Evolutionary conservation across 1,140 invertebrate genomes (phyloP).

Genomic region (Apis mellifera): DNA sequence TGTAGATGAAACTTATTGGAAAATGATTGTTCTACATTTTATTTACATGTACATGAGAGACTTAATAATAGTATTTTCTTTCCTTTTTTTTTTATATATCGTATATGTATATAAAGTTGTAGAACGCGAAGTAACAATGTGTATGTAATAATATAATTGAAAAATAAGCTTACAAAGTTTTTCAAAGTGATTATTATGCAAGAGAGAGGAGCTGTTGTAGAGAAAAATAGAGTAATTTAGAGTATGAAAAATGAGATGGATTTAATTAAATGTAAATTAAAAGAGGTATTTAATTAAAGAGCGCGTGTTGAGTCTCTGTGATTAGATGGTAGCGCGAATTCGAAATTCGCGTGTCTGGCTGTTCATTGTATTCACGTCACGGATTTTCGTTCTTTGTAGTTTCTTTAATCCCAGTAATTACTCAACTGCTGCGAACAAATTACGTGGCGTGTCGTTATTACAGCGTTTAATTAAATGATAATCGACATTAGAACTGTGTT

Average conservation of each 20-base stretch:
- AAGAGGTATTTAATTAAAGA: conserved; percentile 35
- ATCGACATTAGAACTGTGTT: background rate
- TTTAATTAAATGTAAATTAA: conserved; percentile 32
- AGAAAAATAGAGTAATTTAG: background rate
- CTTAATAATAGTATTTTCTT: background rate
- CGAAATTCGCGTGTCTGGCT: background rate
- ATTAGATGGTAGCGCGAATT: background rate
- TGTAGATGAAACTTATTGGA: background rate
- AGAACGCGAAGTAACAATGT: too few species aligned
- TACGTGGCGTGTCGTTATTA: background rate
- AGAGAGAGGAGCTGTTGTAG: background rate
- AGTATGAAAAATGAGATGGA: background rate
- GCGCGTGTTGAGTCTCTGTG: background rate
- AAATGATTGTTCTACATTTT: background rate
- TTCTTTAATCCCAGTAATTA: background rate
- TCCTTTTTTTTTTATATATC: too few species aligned
- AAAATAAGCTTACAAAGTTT: too few species aligned
- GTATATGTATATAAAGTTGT: too few species aligned
- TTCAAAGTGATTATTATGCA: too few species aligned
- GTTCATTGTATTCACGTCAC: background rate
- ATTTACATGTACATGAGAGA: background rate
- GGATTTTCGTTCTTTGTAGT: background rate
- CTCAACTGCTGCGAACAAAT: background rate
- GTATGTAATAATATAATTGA: too few species aligned
- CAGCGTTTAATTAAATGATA: background rate